A percentile compares a stretch with the other conserved stretches of the same genome.
Conservation (phyloP, 2,888 invertebrate genomes). For the Brenthis daphne region DNA sequence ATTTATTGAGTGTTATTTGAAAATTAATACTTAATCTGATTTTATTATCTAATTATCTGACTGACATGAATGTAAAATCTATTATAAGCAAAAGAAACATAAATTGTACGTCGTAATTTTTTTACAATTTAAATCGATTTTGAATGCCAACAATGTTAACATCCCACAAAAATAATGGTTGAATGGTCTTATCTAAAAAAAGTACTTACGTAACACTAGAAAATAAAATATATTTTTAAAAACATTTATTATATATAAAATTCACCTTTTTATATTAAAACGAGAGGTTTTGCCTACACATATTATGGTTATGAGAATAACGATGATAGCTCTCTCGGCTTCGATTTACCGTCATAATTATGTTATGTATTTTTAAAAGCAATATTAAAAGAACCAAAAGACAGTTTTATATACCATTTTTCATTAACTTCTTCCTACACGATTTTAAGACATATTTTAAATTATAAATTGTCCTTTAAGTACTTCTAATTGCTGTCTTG, state of each 20-base stretch:
- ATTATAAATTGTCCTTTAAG: no score
- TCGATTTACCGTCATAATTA: background rate
- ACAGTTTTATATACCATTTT: no score
- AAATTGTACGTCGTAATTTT: constrained; percentile 29
- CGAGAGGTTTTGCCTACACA: constrained; percentile 8
- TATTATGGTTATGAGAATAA: constrained; percentile 6
- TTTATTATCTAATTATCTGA: background rate
- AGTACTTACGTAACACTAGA: constrained; percentile 33
- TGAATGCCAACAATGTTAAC: constrained; percentile 42
- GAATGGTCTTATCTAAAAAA: constrained; percentile 29
- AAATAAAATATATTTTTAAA: constrained; percentile 11
- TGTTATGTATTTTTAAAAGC: no score
- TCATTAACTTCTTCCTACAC: no score
- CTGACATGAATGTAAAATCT: constrained; percentile 5
- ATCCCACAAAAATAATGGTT: constrained; percentile 32
- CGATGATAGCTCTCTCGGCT: background rate
- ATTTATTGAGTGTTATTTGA: no score
- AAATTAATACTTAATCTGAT: constrained; percentile 1
- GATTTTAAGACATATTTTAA: no score
- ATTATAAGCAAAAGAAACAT: constrained; percentile 22
- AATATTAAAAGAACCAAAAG: no score
- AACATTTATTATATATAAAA: background rate
- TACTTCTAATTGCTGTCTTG: no score
- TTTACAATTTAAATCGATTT: constrained; percentile 36
- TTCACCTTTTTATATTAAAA: constrained; percentile 4